Evolutionary conservation across 2,797 vertebrate species (phyloP), one percentile per base, ranked within the genome.

Genomic region (Darevskia nairensis): DNA sequence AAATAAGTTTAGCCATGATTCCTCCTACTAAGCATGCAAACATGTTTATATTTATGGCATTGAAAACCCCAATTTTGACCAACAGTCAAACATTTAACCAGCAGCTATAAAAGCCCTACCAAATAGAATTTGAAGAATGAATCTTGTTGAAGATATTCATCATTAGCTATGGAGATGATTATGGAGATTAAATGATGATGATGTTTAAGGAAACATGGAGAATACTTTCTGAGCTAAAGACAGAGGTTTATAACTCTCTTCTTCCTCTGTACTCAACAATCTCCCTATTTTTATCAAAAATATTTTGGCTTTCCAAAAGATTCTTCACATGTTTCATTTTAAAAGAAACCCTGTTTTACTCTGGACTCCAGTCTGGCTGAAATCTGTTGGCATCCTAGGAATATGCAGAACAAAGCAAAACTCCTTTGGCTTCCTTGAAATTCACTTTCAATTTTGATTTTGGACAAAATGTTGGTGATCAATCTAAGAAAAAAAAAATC

Each of bases 11-110:
- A 72, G 17, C 11, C 27, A 27, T 80, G 17, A 84, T 21, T 44
- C 68, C 13, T 75, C 41, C 46, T 84, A 71, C 32, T 41, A 86
- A 86, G 64, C 11, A 71, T 39, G 87, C n/a, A 92, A 84, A 88
- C 86, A 27, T 35, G 50, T 84, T 84, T 71, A 19, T 75, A 61
- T 46, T 44, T 72, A 44, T 27, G 35, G 21, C 59, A 29, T 59
- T 80, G 15, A 77, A 79, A 69, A 64, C 1, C 66, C 66, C 27
- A 55, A 21, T 15, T 35, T 77, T n/a, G 39, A 32, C 17, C 11
- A 8, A 21, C 68, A 27, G 79, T 74, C n/a, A n/a, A 74, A 81
- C 17, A 11, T 44, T 61, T 79, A 55, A 68, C 15, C 13, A 39
- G 29, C 32, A 69, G 23, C 15, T 50, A 79, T 32, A 8, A 79